Percentiles rank a stretch among this genome's conserved stretches.
These are phyloP conservation scores for Amphipoea lucens DNA, from an alignment of 2,888 invertebrate species.

Conservation along the genomic window DNA sequence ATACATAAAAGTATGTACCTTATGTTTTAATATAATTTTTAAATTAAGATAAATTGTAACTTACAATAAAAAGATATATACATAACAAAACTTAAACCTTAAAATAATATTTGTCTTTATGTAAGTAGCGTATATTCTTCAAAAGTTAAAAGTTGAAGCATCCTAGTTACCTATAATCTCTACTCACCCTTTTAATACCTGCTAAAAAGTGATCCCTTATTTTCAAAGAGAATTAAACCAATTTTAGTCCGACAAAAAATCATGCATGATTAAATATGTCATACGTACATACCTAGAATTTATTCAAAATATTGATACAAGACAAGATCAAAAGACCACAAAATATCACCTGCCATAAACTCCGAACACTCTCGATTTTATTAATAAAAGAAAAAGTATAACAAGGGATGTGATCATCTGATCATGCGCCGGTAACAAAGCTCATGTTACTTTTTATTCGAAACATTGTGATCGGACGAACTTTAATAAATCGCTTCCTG, in stretches of 20 bases:
- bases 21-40: not conserved
- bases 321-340: constrained; percentile 44
- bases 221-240: no score
- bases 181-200: not conserved
- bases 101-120: no score
- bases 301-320: constrained; percentile 36
- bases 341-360: constrained; percentile 63
- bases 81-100: not conserved
- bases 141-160: not conserved
- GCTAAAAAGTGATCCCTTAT: not conserved
- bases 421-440: constrained; percentile 70
- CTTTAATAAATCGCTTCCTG: constrained; percentile 88
- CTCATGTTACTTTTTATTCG: constrained; percentile 77
- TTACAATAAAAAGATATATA: no score
- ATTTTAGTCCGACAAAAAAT: not conserved
- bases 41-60: not conserved
- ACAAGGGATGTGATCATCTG: constrained; percentile 61
- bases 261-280: not conserved
- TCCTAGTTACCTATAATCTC: not conserved
- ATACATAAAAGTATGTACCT: not conserved
- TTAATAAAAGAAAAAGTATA: constrained; percentile 66
- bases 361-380: constrained; percentile 62
- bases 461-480: constrained; percentile 78
- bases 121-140: not conserved
- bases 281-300: not conserved